Base-by-base conservation (phyloP, 2,888 invertebrate species). In the Zygogramma bicolorata region DNA sequence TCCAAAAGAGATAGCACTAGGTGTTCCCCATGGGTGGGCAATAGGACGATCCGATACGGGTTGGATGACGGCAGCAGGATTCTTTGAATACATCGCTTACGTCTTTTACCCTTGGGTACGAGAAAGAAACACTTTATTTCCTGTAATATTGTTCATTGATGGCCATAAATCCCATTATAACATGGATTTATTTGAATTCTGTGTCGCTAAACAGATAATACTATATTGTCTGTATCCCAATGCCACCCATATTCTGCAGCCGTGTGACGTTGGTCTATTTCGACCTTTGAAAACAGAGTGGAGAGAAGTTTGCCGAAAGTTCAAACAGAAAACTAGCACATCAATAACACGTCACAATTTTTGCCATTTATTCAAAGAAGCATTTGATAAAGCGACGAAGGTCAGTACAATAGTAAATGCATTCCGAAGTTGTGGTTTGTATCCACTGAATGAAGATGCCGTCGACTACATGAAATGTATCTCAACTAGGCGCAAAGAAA, bases 31-130 rank as follows among this genome's bases (percentile, higher is more conserved):
- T 20, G 74, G 68, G 20, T 82, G 74, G 73, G 68, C 49, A 40
- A 73, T 81, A 18, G 79, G 79, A 57, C 62, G 78, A 71, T 74
- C 71, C 15, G 80, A 81, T 67, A 53, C 65, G 20, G 81, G 79
- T 59, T 81, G 81, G 81, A 80, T 81, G 80, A 66, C 62, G 53
- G 58, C 74, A 27, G 69, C 59, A 18, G 53, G 27, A 53, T 40
- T 40, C n/a, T 40, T 40, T n/a, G 40, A 40, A n/a, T 40, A 40
- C n/a, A 40, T 40, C 5, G 10, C 40, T 5, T n/a, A 40, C 40
- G 2, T 10, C 40, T n/a, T 15, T n/a, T 40, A n/a, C n/a, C 13
- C 13, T 3, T 40, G 40, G 40, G n/a, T 40, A n/a, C 10, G 5
- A 10, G 4, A 40, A 65, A 20, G 27, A 15, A 8, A 29, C 15